A percentile compares a stretch with the other conserved stretches of the same genome.
These are phyloP conservation scores for Atlantisia rogersi DNA, from an alignment of 2,113 vertebrate species.

Conservation along the genomic window DNA sequence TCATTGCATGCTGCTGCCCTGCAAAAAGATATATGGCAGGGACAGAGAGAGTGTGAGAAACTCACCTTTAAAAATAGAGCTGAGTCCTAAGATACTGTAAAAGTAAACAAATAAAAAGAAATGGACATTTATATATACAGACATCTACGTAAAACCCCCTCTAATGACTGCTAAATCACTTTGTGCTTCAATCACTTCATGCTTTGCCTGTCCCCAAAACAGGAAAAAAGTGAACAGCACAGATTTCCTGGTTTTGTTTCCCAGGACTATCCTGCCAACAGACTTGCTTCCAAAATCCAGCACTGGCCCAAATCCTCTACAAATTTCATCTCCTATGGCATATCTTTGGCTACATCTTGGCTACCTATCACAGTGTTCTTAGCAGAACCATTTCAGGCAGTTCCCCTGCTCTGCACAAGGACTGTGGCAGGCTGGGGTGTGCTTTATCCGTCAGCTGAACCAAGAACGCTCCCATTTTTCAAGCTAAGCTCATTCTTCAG, in stretches of 20 bases:
- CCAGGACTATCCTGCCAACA: background rate
- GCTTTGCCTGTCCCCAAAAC: background rate
- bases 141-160: background rate
- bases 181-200: background rate
- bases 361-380: background rate
- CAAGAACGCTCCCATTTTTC: background rate
- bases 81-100: background rate
- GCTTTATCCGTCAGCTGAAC: background rate
- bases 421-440: background rate
- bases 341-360: background rate
- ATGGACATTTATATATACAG: background rate
- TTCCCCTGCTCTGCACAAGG: background rate
- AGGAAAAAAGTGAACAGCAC: background rate
- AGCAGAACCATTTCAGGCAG: background rate
- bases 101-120: background rate
- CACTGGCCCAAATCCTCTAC: background rate
- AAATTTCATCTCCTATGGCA: background rate
- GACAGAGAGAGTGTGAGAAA: background rate
- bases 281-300: background rate
- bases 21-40: background rate
- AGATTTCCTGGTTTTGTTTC: background rate
- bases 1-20: background rate
- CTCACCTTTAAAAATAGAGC: background rate
- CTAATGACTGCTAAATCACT: background rate
- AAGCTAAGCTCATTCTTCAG: background rate